phyloP scores from a whole-genome alignment of 1,140 invertebrate genomes.

The Musca vetustissima region DNA sequence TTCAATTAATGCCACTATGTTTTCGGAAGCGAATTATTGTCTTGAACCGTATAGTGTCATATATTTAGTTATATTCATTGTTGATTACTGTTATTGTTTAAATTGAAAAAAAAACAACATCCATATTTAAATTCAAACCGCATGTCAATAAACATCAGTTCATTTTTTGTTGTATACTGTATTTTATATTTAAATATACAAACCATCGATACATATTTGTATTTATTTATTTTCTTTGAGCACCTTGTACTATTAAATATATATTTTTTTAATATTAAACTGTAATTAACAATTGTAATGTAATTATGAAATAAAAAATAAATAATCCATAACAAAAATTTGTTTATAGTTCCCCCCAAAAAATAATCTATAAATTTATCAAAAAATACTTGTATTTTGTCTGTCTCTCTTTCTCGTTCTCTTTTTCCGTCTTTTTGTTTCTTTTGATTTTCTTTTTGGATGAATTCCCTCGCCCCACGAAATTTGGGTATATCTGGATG shows the following conservation, averaged over 20 bases:
- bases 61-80: too few relatives aligned
- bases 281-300: background rate
- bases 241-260: background rate
- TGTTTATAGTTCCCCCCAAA: constrained; percentile 1
- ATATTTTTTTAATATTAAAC: background rate
- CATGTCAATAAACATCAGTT: too few relatives aligned
- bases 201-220: too few relatives aligned
- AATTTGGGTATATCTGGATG: background rate
- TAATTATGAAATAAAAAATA: background rate
- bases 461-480: constrained; percentile 24
- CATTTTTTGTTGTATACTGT: too few relatives aligned
- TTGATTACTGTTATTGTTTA: too few relatives aligned
- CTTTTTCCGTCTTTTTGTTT: constrained; percentile 36
- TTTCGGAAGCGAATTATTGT: too few relatives aligned
- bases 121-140: too few relatives aligned
- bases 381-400: constrained; percentile 35
- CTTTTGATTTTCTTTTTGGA: constrained; percentile 35
- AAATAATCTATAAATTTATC: constrained; percentile 28
- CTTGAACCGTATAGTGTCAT: too few relatives aligned
- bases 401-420: constrained; percentile 39
- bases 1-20: too few relatives aligned
- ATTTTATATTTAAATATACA: too few relatives aligned
- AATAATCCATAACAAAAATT: background rate
- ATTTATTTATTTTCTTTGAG: background rate
- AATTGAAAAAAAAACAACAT: too few relatives aligned